Conservation (phyloP, 2,797 vertebrate species). For the Enteromius trimaculatus region DNA sequence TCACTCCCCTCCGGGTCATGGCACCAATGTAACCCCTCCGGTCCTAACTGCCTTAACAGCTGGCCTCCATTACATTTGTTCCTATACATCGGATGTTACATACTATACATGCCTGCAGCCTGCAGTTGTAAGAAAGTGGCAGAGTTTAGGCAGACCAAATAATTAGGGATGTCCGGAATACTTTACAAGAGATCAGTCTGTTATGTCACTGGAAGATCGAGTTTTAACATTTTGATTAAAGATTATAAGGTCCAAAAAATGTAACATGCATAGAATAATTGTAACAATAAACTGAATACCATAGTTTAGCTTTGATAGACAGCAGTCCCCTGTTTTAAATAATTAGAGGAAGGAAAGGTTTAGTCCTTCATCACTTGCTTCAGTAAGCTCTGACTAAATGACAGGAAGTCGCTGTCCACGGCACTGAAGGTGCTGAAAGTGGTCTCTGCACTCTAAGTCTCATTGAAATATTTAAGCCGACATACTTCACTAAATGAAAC, state of each 20-base stretch:
- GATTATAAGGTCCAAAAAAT: not conserved
- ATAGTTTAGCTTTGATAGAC: not conserved
- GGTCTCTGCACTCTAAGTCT: not conserved
- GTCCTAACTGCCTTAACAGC: not conserved
- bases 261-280: not conserved
- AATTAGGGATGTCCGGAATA: not conserved
- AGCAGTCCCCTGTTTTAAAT: not conserved
- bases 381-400: slow-evolving; percentile 23
- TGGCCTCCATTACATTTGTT: not conserved
- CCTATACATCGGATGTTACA: not conserved
- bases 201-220: not conserved
- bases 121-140: not conserved
- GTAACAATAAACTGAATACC: not conserved
- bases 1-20: not conserved
- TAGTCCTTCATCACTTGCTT: slow-evolving; percentile 19
- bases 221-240: not conserved
- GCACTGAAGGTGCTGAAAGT: slow-evolving; percentile 58
- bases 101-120: no score
- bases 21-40: not conserved
- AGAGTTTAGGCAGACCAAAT: not conserved
- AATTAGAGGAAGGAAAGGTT: not conserved
- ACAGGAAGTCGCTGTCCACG: slow-evolving; percentile 60
- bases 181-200: not conserved
- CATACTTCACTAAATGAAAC: not conserved
- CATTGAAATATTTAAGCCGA: not conserved